Percentiles rank a stretch among this genome's conserved stretches.
These are phyloP conservation scores for Aphelinus certus DNA, from an alignment of 1,140 invertebrate genomes.

Conservation along the genomic window DNA sequence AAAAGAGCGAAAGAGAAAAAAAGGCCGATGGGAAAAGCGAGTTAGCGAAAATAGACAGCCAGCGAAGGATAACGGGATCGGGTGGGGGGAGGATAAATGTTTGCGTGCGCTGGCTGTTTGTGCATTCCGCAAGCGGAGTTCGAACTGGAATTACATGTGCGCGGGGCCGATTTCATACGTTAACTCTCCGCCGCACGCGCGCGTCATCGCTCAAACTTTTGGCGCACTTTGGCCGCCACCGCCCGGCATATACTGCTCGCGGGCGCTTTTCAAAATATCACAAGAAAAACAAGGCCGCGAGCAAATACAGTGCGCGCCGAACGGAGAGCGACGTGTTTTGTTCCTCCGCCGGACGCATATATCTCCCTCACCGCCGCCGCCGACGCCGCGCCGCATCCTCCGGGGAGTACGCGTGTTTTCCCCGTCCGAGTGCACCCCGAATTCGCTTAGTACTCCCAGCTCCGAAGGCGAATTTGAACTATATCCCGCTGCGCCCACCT, in stretches of 20 bases:
- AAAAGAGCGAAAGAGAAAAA: background rate
- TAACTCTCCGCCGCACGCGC: background rate
- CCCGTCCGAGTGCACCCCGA: too few relatives aligned
- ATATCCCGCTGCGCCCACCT: too few relatives aligned
- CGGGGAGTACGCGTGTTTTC: too few relatives aligned
- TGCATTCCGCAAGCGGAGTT: background rate
- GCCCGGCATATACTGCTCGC: too few relatives aligned
- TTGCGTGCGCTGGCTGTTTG: background rate
- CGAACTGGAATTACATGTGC: background rate
- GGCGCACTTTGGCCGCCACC: background rate
- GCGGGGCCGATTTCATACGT: background rate
- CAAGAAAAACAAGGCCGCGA: slow-evolving; percentile 13
- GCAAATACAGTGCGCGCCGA: background rate
- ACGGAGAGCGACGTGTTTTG: slow-evolving; percentile 8
- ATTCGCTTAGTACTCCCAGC: too few relatives aligned
- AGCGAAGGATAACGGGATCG: background rate
- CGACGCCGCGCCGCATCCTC: too few relatives aligned
- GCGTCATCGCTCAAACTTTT: slow-evolving; percentile 20
- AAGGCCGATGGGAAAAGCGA: background rate
- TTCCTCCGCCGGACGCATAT: background rate
- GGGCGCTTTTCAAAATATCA: slow-evolving; percentile 6
- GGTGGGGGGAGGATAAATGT: background rate
- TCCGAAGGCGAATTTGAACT: too few relatives aligned
- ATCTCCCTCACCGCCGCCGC: background rate
- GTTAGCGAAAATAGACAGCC: background rate